phyloP scores from a whole-genome alignment of 2,113 vertebrate genomes.

The Rissa tridactyla region DNA sequence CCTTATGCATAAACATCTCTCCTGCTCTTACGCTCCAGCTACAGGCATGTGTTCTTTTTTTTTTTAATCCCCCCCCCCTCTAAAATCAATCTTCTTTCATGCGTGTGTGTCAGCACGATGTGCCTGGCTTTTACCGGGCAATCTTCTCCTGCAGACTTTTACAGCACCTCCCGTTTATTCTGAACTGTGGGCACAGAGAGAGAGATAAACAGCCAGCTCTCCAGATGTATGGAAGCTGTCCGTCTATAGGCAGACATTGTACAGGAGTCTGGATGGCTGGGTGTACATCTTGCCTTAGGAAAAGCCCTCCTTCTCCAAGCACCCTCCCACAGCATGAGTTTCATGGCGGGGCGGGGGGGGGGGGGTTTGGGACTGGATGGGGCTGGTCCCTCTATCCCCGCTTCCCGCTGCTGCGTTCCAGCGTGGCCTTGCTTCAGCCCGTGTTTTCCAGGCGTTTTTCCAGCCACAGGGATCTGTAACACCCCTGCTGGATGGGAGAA shows the following conservation, averaged over 20 bases:
- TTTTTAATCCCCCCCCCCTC: background rate
- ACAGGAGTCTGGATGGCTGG: background rate
- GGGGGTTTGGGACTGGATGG: no score
- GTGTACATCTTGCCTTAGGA: background rate
- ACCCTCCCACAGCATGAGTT: background rate
- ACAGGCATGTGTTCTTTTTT: background rate
- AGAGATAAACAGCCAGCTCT: background rate
- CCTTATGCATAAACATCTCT: background rate
- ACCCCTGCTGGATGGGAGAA: background rate
- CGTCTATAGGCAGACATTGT: background rate
- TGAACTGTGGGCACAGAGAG: background rate
- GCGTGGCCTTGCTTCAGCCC: background rate
- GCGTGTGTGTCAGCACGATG: background rate
- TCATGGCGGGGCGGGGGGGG: no score
- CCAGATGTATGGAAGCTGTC: background rate
- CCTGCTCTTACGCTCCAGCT: background rate
- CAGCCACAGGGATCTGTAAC: fast-evolving
- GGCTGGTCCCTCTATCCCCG: fast-evolving
- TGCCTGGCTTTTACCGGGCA: background rate
- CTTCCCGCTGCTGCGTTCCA: background rate
- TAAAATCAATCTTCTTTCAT: background rate
- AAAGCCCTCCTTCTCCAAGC: background rate
- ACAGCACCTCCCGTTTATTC: background rate
- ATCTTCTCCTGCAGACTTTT: background rate
- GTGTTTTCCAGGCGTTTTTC: background rate